Evolutionary conservation across 1,140 invertebrate species (phyloP).

Genomic region (Radopholus similis): DNA sequence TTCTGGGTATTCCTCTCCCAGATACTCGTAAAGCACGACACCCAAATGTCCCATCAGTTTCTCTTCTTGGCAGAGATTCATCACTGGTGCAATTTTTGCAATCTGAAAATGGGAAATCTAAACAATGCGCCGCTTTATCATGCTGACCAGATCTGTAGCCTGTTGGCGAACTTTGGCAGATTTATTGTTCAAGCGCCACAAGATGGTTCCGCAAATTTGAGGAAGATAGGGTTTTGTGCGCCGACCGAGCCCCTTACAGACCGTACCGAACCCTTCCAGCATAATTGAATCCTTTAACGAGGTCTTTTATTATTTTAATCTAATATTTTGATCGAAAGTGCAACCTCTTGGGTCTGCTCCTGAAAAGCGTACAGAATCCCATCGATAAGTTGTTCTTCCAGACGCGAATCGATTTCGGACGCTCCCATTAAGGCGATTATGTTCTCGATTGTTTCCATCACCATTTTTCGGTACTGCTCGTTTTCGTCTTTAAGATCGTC

Average conservation of each 20-base stretch:
- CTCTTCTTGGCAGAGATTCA: constrained; percentile 88
- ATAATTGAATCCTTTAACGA: constrained; percentile 88
- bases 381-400: constrained; percentile 98
- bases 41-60: constrained; percentile 99
- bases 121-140: constrained; percentile 20
- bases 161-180: constrained; percentile 98
- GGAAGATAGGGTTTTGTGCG: constrained; percentile 95
- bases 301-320: constrained; percentile 3
- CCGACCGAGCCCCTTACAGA: constrained; percentile 94
- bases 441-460: constrained; percentile 99
- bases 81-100: constrained; percentile 93
- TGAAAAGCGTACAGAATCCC: constrained; percentile 99
- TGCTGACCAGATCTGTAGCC: constrained; percentile 79
- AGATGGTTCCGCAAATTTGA: constrained; percentile 98
- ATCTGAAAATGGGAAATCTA: constrained; percentile 65
- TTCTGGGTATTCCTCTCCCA: constrained; percentile 99
- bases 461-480: constrained; percentile 99
- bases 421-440: constrained; percentile 93
- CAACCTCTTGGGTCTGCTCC: constrained; percentile 93
- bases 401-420: constrained; percentile 89
- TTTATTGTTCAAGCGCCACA: constrained; percentile 99
- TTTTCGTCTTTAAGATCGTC: constrained; percentile 99
- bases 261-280: constrained; percentile 97
- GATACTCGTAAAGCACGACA: constrained; percentile 97
- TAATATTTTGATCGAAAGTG: background rate